Evolutionary conservation across 2,888 invertebrate genomes (phyloP).

Genomic region (Pristionchus mayeri): DNA sequence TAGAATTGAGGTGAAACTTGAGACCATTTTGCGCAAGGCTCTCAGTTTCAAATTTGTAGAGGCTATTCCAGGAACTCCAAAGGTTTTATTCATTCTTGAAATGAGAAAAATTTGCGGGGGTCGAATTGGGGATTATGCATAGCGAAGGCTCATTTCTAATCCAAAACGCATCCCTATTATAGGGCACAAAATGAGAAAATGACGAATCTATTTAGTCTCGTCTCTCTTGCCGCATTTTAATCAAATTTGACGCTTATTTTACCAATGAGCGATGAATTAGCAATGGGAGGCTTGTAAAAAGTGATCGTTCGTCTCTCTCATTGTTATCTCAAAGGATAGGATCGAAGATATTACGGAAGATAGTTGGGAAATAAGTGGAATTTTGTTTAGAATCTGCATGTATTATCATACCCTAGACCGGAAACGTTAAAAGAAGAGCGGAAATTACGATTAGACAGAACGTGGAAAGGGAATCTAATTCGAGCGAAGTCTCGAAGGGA

Average conservation of each 20-base stretch:
- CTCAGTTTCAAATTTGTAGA: background rate
- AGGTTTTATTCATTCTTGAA: background rate
- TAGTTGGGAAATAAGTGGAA: background rate
- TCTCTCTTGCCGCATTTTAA: background rate
- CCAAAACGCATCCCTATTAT: background rate
- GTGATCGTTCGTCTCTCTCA: background rate
- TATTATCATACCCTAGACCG: background rate
- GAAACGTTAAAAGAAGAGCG: background rate
- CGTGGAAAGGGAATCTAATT: background rate
- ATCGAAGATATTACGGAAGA: background rate
- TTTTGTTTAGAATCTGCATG: too few relatives aligned
- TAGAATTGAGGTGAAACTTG: background rate
- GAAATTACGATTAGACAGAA: background rate
- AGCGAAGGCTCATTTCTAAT: background rate
- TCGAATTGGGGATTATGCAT: background rate
- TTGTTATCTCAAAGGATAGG: background rate
- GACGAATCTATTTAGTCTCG: conserved; percentile 23
- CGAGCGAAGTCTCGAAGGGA: background rate
- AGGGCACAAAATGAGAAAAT: background rate
- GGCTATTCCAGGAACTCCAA: background rate
- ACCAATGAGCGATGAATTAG: background rate
- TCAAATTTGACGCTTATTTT: background rate
- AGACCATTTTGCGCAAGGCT: background rate
- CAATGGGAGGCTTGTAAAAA: background rate
- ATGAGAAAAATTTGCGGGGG: background rate